Evolutionary conservation across 2,113 vertebrate species (phyloP).

Genomic region (Platysteira castanea): DNA sequence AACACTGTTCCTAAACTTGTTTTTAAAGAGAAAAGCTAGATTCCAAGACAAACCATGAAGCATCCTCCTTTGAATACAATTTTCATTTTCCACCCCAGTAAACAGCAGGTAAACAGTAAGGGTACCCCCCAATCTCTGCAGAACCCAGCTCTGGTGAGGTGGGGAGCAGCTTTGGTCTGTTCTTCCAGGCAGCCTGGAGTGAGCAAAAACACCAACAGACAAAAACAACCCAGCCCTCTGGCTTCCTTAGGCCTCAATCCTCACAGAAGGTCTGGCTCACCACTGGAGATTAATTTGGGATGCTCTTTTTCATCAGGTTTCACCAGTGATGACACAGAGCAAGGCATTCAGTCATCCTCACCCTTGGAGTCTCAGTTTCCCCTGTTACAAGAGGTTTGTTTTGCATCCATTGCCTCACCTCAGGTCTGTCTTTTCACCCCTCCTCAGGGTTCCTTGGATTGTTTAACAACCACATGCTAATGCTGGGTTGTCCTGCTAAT

Average conservation of each 20-base stretch:
- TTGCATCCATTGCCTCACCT: not conserved
- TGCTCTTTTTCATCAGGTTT: not conserved
- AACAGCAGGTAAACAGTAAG: not conserved
- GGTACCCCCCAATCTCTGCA: not conserved
- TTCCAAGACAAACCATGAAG: not conserved
- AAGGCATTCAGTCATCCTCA: not conserved
- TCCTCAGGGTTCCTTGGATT: not conserved
- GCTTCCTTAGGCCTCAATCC: not conserved
- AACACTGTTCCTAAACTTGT: not conserved
- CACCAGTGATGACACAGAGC: not conserved
- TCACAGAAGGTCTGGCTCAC: not conserved
- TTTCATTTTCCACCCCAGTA: not conserved
- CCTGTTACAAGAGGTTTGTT: not conserved
- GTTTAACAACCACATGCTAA: not conserved
- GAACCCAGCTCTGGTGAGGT: not conserved
- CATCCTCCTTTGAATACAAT: not conserved
- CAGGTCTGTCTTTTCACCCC: not conserved
- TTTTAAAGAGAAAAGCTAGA: not conserved
- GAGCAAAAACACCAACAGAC: not conserved
- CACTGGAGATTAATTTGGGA: not conserved
- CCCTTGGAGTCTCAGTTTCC: rapidly evolving
- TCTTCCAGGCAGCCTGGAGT: not conserved
- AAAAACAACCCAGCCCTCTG: not conserved
- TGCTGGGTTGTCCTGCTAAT: not conserved
- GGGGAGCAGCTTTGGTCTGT: not conserved